Conservation (phyloP, 2,888 invertebrate genomes). For the Polyommatus iphigenia region DNA sequence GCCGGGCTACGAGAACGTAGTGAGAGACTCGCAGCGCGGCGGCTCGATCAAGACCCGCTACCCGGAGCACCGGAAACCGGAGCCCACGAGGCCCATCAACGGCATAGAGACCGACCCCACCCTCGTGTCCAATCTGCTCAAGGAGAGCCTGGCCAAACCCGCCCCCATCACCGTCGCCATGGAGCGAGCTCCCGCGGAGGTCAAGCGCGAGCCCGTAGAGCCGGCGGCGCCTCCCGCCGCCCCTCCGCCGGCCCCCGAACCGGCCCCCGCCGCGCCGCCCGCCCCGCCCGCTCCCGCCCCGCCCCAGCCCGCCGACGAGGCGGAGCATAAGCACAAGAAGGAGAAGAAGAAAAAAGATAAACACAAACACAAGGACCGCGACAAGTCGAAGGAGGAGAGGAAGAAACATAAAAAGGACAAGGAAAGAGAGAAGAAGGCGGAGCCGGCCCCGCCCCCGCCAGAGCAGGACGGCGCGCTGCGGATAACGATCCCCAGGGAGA, state of each 20-base stretch:
- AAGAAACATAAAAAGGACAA: conserved; percentile 87
- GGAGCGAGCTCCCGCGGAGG: conserved; percentile 61
- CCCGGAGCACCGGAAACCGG: conserved; percentile 65
- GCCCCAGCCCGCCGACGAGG: conserved; percentile 49
- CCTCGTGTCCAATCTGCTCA: conserved; percentile 84
- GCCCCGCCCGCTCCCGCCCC: conserved; percentile 41
- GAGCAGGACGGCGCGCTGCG: conserved; percentile 57
- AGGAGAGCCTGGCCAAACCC: conserved; percentile 81
- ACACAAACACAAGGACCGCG: conserved; percentile 88
- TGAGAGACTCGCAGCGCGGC: conserved; percentile 76
- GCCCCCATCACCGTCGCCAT: conserved; percentile 68
- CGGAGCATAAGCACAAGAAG: conserved; percentile 70
- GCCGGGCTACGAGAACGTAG: conserved; percentile 81
- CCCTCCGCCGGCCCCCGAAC: conserved; percentile 42
- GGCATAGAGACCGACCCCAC: conserved; percentile 87
- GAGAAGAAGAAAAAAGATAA: conserved; percentile 91
- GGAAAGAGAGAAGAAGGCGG: conserved; percentile 68
- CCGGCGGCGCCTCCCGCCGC: conserved; percentile 43
- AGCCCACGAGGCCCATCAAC: conserved; percentile 69
- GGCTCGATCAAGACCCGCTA: conserved; percentile 58
- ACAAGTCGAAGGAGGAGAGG: conserved; percentile 85
- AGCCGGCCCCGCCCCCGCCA: conserved; percentile 41
- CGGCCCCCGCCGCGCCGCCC: conserved; percentile 39
- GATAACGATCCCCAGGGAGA: conserved; percentile 73
- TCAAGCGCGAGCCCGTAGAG: conserved; percentile 57